phyloP scores from a whole-genome alignment of 30 jellyfish, hydroid and myxozoan genomes.

The Hydractinia echinata region DNA sequence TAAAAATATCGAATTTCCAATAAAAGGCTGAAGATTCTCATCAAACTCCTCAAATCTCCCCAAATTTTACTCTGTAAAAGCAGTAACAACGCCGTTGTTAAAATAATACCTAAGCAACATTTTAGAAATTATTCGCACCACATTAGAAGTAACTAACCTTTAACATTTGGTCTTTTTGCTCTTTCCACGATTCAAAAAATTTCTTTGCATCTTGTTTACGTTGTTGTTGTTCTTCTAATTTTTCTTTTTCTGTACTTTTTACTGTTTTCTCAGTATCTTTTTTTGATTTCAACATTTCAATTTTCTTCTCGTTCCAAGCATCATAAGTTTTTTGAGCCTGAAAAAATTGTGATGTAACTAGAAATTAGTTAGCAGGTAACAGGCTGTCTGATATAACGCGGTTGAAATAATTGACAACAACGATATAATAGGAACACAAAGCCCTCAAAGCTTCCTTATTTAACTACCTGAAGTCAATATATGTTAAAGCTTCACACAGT shows the following conservation, averaged over 20 bases:
- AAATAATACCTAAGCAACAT: too few relatives aligned
- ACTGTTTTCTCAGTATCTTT: slow-evolving; percentile 16
- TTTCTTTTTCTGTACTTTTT: slow-evolving; percentile 45
- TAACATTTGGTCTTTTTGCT: slow-evolving; percentile 49
- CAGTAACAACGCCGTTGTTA: too few relatives aligned
- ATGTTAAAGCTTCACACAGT: too few relatives aligned
- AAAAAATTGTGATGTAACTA: background rate
- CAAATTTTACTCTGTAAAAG: too few relatives aligned
- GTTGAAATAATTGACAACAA: too few relatives aligned
- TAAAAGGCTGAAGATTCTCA: too few relatives aligned
- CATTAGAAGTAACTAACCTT: background rate
- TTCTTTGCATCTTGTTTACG: slow-evolving; percentile 58
- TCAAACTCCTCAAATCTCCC: too few relatives aligned
- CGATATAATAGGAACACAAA: too few relatives aligned
- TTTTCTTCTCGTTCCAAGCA: slow-evolving; percentile 62
- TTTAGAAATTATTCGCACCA: background rate
- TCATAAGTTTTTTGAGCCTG: slow-evolving; percentile 77
- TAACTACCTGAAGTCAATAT: too few relatives aligned
- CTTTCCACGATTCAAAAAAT: slow-evolving; percentile 70
- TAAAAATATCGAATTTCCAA: too few relatives aligned
- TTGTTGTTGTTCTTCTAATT: slow-evolving; percentile 55
- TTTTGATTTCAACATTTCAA: slow-evolving; percentile 37
- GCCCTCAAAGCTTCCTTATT: too few relatives aligned
- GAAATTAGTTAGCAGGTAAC: background rate
- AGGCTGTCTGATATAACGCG: too few relatives aligned